These are phyloP conservation scores for Thereva unica DNA, from an alignment of 2,888 invertebrate species.

Conservation along the genomic window DNA sequence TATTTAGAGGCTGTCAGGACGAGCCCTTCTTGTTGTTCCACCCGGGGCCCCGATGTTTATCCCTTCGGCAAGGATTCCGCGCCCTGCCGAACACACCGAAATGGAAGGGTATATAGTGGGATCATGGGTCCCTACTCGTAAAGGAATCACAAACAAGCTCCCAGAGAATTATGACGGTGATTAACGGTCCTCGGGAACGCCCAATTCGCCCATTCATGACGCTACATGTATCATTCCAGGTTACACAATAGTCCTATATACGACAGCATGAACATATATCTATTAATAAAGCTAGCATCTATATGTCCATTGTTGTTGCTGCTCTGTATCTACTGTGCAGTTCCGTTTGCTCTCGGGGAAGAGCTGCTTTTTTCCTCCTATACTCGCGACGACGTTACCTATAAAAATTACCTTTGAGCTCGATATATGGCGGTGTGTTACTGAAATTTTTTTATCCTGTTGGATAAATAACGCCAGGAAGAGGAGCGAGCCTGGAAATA, in stretches of 20 bases:
- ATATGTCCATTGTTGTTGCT: slow-evolving; percentile 19
- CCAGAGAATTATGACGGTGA: slow-evolving; percentile 40
- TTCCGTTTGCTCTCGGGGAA: slow-evolving; percentile 6
- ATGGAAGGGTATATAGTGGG: slow-evolving; percentile 20
- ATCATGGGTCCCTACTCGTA: not conserved
- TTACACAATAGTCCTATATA: slow-evolving; percentile 17
- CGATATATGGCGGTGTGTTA: slow-evolving; percentile 2
- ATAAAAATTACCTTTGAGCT: slow-evolving; percentile 4
- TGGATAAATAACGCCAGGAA: slow-evolving; percentile 26
- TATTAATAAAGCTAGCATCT: too few species aligned
- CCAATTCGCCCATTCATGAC: slow-evolving; percentile 34
- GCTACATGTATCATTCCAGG: slow-evolving; percentile 34
- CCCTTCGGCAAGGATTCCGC: slow-evolving; percentile 18
- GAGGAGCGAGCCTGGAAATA: slow-evolving; percentile 23
- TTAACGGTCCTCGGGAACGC: slow-evolving; percentile 40
- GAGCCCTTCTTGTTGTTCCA: slow-evolving; percentile 20
- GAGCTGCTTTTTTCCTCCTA: slow-evolving; percentile 13
- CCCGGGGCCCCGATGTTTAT: not conserved
- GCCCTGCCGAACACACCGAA: slow-evolving; percentile 2
- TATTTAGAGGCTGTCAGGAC: slow-evolving; percentile 20
- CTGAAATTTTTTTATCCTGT: slow-evolving; percentile 6
- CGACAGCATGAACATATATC: too few species aligned
- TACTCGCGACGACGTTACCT: slow-evolving; percentile 1
- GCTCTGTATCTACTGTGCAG: slow-evolving; percentile 13
- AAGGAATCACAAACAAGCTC: slow-evolving; percentile 38